These are phyloP conservation scores for Peromyscus nudipes DNA, from an alignment of 2,797 vertebrate genomes.

Conservation along the genomic window DNA sequence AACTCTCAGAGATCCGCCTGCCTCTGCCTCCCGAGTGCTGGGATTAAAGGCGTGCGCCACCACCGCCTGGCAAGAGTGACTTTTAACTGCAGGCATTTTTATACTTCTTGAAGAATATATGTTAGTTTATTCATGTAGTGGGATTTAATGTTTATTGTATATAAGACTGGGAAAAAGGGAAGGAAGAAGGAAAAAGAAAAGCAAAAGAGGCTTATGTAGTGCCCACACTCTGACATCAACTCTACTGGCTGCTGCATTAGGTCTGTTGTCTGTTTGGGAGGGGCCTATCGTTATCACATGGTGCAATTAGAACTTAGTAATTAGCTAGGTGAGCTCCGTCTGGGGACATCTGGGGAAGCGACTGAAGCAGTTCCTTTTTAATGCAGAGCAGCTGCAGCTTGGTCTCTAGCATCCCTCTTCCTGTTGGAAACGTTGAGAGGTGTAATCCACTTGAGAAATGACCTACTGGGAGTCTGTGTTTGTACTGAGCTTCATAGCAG, in stretches of 20 bases:
- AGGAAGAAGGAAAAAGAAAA: not conserved
- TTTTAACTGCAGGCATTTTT: not conserved
- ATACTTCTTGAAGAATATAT: not conserved
- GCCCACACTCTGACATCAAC: not conserved
- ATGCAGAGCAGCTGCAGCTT: not conserved
- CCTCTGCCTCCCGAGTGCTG: too few species aligned
- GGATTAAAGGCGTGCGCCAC: too few species aligned
- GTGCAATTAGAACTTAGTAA: not conserved
- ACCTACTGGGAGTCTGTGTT: not conserved
- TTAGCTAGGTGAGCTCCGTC: not conserved
- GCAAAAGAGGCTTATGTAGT: not conserved
- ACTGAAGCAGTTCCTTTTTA: constrained; percentile 25
- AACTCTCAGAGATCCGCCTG: too few species aligned
- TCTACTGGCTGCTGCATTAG: not conserved
- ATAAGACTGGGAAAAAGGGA: not conserved
- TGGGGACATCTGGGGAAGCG: not conserved
- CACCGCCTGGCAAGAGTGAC: not conserved
- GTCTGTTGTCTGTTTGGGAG: not conserved
- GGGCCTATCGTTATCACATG: not conserved
- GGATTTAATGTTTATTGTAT: not conserved
- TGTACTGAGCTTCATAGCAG: not conserved
- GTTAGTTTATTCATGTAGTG: not conserved
- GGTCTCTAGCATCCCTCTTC: not conserved
- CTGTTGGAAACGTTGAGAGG: constrained; percentile 20
- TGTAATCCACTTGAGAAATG: not conserved